Base-by-base conservation (phyloP, 1,140 invertebrate genomes). In the Caligus rogercresseyi region DNA sequence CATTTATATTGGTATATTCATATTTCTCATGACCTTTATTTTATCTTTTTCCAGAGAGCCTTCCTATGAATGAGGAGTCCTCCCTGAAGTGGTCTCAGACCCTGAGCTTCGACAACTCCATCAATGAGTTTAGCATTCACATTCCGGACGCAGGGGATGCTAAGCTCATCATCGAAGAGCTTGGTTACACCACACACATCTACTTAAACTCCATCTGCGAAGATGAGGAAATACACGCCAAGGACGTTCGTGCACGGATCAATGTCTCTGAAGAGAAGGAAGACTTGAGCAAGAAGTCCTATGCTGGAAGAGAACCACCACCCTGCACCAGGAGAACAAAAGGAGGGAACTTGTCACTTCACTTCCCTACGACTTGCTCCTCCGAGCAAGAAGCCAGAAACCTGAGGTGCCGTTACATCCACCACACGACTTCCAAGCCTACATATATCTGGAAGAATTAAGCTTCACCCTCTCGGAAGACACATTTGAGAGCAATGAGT, bases 191-290 rank as follows among this genome's bases (percentile, higher is more conserved):
- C 1, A 76, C 73, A 31, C 73, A 77, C 64, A 72, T 85, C 16
- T 75, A 70, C 26, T 73, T 85, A 25, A 78, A 83, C 65, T 78
- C 81, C 11, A 79, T 82, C 24, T 83, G 78, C 63, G 71, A 80
- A 68, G n/a, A n/a, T n/a, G 75, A 79, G 1, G 83, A 85, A 72
- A 77, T 86, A 11, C 83, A 80, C 11, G 83, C 83, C 3, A 78
- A 78, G 64, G 83, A 85, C 67, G 81, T 86, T 25, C 74, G 83
- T 67, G 79, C 76, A 63, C 70, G 81, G 57, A 73, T 83, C 4
- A 69, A 64, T 24, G 67, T 67, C 18, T 60, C 65, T 54, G 65
- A 69, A 53, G 52, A n/a, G 43, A 14, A 31, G 19, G 15, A 13
- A n/a, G n/a, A n/a, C n/a, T n/a, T n/a, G n/a, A n/a, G n/a, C n/a